Evolutionary conservation across 2,888 invertebrate genomes (phyloP).

Genomic region (Epiblema foenella): DNA sequence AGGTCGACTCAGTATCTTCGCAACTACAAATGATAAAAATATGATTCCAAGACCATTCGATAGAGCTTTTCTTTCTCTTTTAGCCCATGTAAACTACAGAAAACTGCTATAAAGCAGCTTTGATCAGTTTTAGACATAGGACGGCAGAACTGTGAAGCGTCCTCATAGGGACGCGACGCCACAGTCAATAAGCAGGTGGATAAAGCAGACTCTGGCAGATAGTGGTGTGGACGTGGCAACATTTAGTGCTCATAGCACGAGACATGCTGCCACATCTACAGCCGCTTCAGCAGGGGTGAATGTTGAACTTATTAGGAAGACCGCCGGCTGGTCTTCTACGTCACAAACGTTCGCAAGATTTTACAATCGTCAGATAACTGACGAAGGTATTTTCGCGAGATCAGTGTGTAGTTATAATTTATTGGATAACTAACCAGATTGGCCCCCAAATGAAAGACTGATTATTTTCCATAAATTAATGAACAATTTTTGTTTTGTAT

Average conservation of each 20-base stretch:
- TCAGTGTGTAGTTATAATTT: too few species aligned
- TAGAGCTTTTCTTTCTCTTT: too few species aligned
- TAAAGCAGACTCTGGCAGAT: too few species aligned
- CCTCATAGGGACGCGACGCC: constrained; percentile 18
- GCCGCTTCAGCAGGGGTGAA: constrained; percentile 29
- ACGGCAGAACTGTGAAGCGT: constrained; percentile 15
- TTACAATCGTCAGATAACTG: constrained; percentile 28
- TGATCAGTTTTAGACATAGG: too few species aligned
- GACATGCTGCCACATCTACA: too few species aligned
- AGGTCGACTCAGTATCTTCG: too few species aligned
- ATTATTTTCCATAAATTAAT: neutral
- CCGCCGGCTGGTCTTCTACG: constrained; percentile 40
- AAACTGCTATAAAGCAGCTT: too few species aligned
- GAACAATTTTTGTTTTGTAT: neutral
- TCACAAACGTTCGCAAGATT: constrained; percentile 38
- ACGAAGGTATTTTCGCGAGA: constrained; percentile 19
- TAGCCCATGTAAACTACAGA: too few species aligned
- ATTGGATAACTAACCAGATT: neutral
- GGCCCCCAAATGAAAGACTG: neutral
- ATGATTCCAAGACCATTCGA: too few species aligned
- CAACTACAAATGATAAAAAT: too few species aligned
- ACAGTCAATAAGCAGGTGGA: constrained; percentile 46
- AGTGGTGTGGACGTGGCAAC: constrained; percentile 35
- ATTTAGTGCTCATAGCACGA: constrained; percentile 37
- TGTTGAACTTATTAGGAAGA: constrained; percentile 37